phyloP scores from a whole-genome alignment of 1,140 invertebrate species.

The Papilio aristodemus region DNA sequence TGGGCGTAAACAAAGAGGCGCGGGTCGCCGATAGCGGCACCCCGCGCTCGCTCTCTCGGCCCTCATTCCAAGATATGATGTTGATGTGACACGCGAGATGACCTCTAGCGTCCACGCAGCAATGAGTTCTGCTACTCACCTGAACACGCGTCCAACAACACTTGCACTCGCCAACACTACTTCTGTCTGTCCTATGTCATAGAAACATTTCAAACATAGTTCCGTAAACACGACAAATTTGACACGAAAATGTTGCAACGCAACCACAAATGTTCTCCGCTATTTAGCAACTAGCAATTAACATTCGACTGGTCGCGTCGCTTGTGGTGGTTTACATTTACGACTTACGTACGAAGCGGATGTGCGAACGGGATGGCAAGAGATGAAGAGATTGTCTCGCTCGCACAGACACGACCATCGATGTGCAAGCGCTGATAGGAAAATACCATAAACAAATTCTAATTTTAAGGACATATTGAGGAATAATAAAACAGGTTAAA shows the following conservation, averaged over 20 bases:
- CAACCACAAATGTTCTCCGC: background rate
- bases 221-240: background rate
- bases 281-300: background rate
- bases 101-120: background rate
- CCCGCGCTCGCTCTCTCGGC: background rate
- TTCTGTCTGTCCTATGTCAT: background rate
- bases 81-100: background rate
- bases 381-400: background rate
- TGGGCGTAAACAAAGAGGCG: background rate
- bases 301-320: conserved; percentile 17
- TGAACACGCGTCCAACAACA: too few relatives aligned
- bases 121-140: background rate
- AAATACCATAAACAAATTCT: background rate
- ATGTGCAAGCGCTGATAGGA: background rate
- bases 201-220: conserved; percentile 3
- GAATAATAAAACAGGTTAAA: too few relatives aligned
- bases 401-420: background rate
- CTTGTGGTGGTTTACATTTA: background rate
- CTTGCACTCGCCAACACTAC: background rate
- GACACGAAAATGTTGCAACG: background rate
- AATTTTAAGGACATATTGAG: background rate
- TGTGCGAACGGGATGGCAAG: background rate
- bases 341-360: too few relatives aligned
- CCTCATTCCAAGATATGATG: background rate
- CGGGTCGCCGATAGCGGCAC: background rate